phyloP scores from a whole-genome alignment of 2,888 invertebrate genomes.

The Plagodis dolabraria region DNA sequence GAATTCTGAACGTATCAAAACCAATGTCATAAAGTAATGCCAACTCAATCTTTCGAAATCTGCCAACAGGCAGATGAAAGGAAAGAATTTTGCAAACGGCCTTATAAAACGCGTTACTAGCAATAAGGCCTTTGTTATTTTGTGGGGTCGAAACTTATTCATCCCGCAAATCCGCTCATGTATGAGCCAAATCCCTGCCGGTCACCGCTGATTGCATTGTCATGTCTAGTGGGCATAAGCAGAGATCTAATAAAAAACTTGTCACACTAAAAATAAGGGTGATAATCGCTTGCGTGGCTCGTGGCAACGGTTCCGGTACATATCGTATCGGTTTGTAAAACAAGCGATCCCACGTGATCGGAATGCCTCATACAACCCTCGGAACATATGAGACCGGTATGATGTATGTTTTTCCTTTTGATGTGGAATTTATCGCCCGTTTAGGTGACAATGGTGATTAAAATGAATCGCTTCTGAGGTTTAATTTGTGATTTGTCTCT shows the following conservation, averaged over 20 bases:
- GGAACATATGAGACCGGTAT: constrained; percentile 80
- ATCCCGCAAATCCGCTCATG: constrained; percentile 84
- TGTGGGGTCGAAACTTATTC: constrained; percentile 84
- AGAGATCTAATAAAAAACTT: constrained; percentile 45
- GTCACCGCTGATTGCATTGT: constrained; percentile 85
- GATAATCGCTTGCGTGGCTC: constrained; percentile 18
- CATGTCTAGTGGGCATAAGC: constrained; percentile 70
- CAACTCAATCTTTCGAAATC: constrained; percentile 36
- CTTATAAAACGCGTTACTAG: constrained; percentile 76
- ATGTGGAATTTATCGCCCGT: constrained; percentile 67
- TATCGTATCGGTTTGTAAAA: constrained; percentile 82
- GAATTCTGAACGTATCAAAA: constrained; percentile 17
- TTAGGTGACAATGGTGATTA: constrained; percentile 58
- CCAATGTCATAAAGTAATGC: constrained; percentile 31
- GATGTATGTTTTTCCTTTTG: constrained; percentile 80
- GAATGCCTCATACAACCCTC: constrained; percentile 80
- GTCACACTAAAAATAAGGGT: constrained; percentile 17
- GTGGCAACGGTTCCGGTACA: constrained; percentile 54
- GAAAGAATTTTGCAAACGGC: constrained; percentile 75
- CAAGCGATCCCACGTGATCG: constrained; percentile 82
- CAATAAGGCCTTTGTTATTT: constrained; percentile 80
- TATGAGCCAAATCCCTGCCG: constrained; percentile 83
- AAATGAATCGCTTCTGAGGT: constrained; percentile 37
- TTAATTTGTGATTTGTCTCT: constrained; percentile 26
- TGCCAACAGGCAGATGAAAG: constrained; percentile 46